Conservation (phyloP, 2,113 vertebrate species). For the Delphinapterus leucas region DNA sequence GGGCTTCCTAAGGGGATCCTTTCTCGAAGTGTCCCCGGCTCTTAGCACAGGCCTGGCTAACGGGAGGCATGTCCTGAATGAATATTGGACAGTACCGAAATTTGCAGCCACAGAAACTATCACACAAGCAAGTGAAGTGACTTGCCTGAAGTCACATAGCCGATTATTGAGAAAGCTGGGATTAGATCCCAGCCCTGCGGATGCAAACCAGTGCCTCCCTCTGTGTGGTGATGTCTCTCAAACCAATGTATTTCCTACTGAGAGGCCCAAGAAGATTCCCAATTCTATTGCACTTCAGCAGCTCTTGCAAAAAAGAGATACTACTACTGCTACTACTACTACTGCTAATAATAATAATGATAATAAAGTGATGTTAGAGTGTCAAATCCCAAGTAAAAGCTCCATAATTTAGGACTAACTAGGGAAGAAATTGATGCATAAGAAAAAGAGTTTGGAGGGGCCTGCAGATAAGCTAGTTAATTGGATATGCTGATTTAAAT, state of each 20-base stretch:
- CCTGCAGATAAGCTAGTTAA: slow-evolving; percentile 80
- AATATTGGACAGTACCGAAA: background rate
- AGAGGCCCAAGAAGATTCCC: background rate
- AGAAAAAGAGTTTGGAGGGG: slow-evolving; percentile 49
- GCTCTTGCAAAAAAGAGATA: background rate
- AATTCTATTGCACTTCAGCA: background rate
- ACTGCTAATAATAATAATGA: background rate
- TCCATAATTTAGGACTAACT: slow-evolving; percentile 55
- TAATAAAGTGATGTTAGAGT: background rate
- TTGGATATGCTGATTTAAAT: slow-evolving; percentile 80
- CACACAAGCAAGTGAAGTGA: background rate
- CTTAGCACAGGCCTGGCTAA: background rate
- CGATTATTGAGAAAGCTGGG: background rate
- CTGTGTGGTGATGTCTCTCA: background rate
- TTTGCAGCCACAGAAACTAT: background rate
- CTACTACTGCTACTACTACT: background rate
- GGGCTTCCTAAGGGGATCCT: background rate
- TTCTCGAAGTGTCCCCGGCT: background rate
- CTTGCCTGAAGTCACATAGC: background rate
- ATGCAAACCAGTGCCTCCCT: background rate
- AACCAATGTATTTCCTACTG: background rate
- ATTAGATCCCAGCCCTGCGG: background rate
- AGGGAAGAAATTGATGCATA: slow-evolving; percentile 61
- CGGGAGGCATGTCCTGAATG: background rate
- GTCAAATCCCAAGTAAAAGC: background rate